Conservation (phyloP, 2,797 vertebrate species). For the Tokudaia muenninki region DNA sequence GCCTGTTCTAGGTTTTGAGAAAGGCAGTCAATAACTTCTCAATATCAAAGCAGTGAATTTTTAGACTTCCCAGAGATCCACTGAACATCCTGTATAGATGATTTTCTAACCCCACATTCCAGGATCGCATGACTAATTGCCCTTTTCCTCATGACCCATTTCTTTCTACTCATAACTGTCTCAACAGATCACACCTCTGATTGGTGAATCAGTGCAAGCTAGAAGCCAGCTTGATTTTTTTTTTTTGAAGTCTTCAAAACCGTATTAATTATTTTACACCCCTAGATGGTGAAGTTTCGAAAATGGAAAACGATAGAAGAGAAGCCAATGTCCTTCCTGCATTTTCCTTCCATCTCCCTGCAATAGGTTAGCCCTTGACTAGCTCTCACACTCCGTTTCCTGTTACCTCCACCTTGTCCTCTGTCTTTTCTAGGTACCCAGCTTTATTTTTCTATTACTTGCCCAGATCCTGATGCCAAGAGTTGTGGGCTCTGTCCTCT, state of each 20-base stretch:
- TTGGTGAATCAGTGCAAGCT: neutral
- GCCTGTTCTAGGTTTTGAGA: neutral
- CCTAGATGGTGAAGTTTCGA: neutral
- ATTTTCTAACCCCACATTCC: neutral
- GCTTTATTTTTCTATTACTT: neutral
- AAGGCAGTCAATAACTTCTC: neutral
- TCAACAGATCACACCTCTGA: neutral
- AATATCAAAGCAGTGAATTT: conserved; percentile 13
- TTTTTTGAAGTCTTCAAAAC: neutral
- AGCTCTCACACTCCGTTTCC: neutral
- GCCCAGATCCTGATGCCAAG: neutral
- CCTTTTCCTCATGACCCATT: neutral
- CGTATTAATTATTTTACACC: neutral
- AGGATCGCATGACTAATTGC: no score
- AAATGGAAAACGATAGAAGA: neutral
- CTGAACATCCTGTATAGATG: neutral
- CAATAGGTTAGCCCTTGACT: neutral
- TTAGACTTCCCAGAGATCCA: neutral
- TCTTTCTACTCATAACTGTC: neutral
- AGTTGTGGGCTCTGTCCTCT: neutral
- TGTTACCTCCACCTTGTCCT: neutral
- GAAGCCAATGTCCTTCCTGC: neutral
- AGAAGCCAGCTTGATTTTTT: neutral
- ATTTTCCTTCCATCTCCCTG: neutral
- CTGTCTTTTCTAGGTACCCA: neutral